phyloP scores from a whole-genome alignment of 2,113 vertebrate genomes.

The Eonycteris spelaea region DNA sequence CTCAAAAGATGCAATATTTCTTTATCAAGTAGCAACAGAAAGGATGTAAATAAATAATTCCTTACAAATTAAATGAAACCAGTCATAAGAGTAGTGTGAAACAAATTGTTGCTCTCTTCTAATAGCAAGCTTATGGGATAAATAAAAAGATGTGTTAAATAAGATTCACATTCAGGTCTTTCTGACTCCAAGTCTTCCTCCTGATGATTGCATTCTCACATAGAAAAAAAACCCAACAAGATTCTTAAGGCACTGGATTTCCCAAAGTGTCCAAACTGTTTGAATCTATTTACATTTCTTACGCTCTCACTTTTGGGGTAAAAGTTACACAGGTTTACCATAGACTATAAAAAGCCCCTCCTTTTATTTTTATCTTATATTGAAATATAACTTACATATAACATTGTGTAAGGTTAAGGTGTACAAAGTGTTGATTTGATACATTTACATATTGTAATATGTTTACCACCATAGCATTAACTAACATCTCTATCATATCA shows the following conservation, averaged over 20 bases:
- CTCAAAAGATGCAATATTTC: conserved; percentile 51
- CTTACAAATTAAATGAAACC: conserved; percentile 42
- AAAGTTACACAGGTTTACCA: not conserved
- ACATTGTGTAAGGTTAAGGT: not conserved
- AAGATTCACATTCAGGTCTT: not conserved
- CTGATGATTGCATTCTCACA: not conserved
- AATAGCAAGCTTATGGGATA: not conserved
- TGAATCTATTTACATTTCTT: not conserved
- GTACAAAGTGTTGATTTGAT: not conserved
- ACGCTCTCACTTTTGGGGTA: not conserved
- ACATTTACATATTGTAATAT: not conserved
- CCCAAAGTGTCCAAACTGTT: not conserved
- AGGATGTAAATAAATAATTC: conserved; percentile 42
- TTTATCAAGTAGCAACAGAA: conserved; percentile 56
- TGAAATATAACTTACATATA: not conserved
- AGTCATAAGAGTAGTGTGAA: not conserved
- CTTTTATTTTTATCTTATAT: not conserved
- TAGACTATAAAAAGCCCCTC: not conserved
- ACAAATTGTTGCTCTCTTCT: not conserved
- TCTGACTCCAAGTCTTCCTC: not conserved
- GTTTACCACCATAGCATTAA: not conserved
- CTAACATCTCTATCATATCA: not conserved
- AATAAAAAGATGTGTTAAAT: conserved; percentile 15
- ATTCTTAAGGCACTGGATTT: not conserved
- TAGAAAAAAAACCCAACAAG: not conserved